Conservation (phyloP, 2,888 invertebrate species). For the Diloba caeruleocephala region DNA sequence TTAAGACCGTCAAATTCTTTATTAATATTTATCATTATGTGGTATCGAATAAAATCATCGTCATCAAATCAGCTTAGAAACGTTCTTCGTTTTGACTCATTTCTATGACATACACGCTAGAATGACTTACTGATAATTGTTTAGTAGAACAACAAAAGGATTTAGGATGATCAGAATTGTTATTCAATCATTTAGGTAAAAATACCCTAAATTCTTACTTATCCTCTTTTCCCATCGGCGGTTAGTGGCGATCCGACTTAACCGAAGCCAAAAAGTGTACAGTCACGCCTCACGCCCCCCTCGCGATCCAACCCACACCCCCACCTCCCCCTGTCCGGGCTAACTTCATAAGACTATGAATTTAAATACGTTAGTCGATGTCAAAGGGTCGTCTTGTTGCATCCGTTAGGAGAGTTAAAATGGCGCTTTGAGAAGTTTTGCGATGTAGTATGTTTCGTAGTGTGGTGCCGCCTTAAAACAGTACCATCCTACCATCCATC, state of each 20-base stretch:
- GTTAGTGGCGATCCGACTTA: constrained; percentile 85
- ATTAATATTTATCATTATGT: too few relatives aligned
- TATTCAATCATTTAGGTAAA: background rate
- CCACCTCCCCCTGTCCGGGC: constrained; percentile 64
- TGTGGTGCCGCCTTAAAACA: too few relatives aligned
- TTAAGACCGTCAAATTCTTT: too few relatives aligned
- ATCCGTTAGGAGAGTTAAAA: constrained; percentile 69
- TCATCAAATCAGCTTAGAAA: too few relatives aligned
- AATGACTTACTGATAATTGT: too few relatives aligned
- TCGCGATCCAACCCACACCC: constrained; percentile 46
- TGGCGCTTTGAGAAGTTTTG: constrained; percentile 45
- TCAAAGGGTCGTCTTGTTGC: constrained; percentile 84
- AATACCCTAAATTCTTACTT: constrained; percentile 50
- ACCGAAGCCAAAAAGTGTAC: constrained; percentile 89
- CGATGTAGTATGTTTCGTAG: constrained; percentile 1
- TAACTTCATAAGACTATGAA: constrained; percentile 89
- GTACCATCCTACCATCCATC: too few relatives aligned
- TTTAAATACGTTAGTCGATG: constrained; percentile 89
- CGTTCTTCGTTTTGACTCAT: too few relatives aligned
- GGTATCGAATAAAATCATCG: too few relatives aligned
- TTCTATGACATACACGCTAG: too few relatives aligned
- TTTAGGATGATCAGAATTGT: too few relatives aligned
- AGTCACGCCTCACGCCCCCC: constrained; percentile 81
- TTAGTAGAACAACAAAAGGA: too few relatives aligned
- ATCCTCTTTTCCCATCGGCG: constrained; percentile 37